These are phyloP conservation scores for Caenorhabditis imperialis DNA, from an alignment of 2,888 invertebrate genomes.

Conservation along the genomic window DNA sequence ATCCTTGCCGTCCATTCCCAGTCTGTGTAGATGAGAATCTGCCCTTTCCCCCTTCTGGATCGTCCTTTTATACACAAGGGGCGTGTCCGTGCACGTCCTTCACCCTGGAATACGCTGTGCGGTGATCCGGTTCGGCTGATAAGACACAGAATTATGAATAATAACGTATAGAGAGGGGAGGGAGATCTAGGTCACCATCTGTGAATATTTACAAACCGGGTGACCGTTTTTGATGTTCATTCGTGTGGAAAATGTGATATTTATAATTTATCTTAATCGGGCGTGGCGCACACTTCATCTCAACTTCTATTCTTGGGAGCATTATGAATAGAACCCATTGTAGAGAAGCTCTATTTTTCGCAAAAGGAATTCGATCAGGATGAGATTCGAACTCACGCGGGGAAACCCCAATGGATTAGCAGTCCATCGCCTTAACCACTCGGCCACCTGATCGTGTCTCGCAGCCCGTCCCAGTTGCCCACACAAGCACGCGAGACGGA, in stretches of 20 bases:
- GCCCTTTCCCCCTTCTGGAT: not conserved
- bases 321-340: too few species aligned
- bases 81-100: conserved; percentile 24
- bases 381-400: conserved; percentile 77
- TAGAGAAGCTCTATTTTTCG: too few species aligned
- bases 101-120: conserved; percentile 11
- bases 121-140: conserved; percentile 35
- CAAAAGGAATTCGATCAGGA: conserved; percentile 65
- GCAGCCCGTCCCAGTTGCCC: too few species aligned
- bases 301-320: too few species aligned
- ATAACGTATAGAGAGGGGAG: not conserved
- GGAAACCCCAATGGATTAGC: conserved; percentile 77
- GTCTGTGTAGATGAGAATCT: conserved; percentile 8
- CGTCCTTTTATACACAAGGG: conserved; percentile 19
- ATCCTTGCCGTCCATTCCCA: conserved; percentile 38
- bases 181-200: conserved; percentile 1
- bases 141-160: conserved; percentile 21
- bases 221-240: too few species aligned
- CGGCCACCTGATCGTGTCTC: conserved; percentile 78
- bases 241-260: not conserved
- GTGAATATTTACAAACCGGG: not conserved
- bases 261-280: too few species aligned
- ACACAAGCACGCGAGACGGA: too few species aligned
- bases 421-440: conserved; percentile 78
- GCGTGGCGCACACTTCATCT: too few species aligned